Conservation (phyloP, 1,140 invertebrate genomes). For the Plutomurus gul region DNA sequence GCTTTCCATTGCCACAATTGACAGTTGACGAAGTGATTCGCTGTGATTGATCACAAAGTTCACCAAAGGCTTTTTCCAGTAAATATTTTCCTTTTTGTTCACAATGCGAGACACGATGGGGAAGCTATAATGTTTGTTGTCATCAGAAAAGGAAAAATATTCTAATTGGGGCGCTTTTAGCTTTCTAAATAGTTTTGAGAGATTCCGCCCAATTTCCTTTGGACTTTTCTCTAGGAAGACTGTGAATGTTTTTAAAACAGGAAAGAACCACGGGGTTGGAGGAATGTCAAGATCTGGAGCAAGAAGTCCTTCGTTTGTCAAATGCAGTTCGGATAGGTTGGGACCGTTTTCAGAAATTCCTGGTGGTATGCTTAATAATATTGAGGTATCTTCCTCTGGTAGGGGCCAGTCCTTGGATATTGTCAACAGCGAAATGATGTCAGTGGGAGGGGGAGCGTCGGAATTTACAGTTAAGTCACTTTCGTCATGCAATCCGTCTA, state of each 20-base stretch:
- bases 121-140: background rate
- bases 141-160: background rate
- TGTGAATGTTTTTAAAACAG: background rate
- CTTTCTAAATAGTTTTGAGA: background rate
- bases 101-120: background rate
- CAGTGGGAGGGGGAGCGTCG: too few relatives aligned
- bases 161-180: background rate
- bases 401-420: too few relatives aligned
- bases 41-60: background rate
- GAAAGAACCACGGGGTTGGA: too few relatives aligned
- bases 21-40: background rate
- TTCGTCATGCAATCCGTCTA: too few relatives aligned
- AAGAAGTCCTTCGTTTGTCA: too few relatives aligned
- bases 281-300: too few relatives aligned
- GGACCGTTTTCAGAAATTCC: too few relatives aligned
- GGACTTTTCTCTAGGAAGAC: background rate
- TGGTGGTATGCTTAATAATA: too few relatives aligned
- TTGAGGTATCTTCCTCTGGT: too few relatives aligned
- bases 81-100: background rate
- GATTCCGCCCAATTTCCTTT: background rate
- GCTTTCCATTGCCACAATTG: background rate
- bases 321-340: too few relatives aligned
- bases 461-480: too few relatives aligned
- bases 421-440: too few relatives aligned
- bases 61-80: background rate